Base-by-base conservation (phyloP, 2,797 vertebrate species). In the Miichthys miiuy region DNA sequence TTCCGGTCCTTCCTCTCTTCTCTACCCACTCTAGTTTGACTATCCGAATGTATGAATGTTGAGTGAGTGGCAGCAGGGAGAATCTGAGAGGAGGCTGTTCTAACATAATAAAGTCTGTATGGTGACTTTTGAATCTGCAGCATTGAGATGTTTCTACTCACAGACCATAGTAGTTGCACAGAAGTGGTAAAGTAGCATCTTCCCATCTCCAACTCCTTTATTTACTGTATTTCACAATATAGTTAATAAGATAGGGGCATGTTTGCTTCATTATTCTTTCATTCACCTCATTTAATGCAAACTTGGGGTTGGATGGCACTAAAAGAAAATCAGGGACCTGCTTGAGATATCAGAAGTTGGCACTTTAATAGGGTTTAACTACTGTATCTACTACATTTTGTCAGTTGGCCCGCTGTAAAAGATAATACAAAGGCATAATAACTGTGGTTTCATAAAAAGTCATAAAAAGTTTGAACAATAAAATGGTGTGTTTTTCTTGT, bases 31-130 rank as follows among this genome's bases (percentile, higher is more conserved):
- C 81, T 67, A 85, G 82, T 89, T 77, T 87, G 90, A 93, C 87
- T 91, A 82, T 90, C 68, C 77, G 93, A 95, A 94, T 91, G 93
- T 95, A 94, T 91, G 93, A 94, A 91, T 89, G 89, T 76, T 70
- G 80, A 85, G 70, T 67, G 88, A 90, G 65, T 68, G 79, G 81
- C 77, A 80, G 72, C 57, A 58, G 72, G 60, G 46, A 79, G 48
- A 76, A 76, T 27, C 68, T 56, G 62, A 85, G 41, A 30, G 38
- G 46, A 88, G 77, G 92, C 89, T 76, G 52, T 80, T 79, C 60
- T 27, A 55, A 83, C 64, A 86, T 75, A 78, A 79, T 48, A 30
- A 88, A 87, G 81, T 84, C 84, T 83, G 84, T 88, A 85, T n/a
- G 84, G 60, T 76, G 88, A 84, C 79, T 77, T 78, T 79, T 74